Evolutionary conservation across 2,797 vertebrate species (phyloP).

Genomic region (Ctenopoma kingsleyae): DNA sequence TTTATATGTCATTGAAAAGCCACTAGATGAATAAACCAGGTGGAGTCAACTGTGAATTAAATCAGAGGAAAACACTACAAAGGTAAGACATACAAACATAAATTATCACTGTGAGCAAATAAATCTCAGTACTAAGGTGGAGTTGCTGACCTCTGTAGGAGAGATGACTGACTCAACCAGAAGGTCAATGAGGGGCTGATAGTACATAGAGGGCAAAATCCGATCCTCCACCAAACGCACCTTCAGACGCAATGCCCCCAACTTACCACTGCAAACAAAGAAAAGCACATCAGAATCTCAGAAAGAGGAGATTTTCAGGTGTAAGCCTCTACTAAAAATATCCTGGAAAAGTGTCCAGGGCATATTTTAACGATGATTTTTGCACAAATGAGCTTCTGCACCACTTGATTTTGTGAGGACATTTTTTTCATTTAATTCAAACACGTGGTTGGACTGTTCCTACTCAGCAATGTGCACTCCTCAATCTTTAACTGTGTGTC

Average conservation of each 20-base stretch:
- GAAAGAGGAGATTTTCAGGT: conserved; percentile 6
- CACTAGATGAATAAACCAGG: background rate
- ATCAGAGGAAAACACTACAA: background rate
- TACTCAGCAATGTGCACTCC: background rate
- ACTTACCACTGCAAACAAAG: conserved; percentile 82
- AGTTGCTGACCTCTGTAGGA: conserved; percentile 83
- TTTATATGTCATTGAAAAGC: background rate
- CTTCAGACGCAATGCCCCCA: conserved; percentile 91
- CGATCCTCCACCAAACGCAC: conserved; percentile 89
- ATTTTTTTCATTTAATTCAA: background rate
- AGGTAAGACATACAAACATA: background rate
- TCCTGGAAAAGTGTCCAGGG: background rate
- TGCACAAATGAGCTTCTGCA: background rate
- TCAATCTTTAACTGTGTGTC: conserved; percentile 22
- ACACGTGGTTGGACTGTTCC: background rate
- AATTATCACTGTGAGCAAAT: conserved; percentile 19
- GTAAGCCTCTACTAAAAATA: background rate
- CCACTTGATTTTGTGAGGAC: background rate
- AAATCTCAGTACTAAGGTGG: conserved; percentile 17
- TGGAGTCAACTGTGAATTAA: background rate
- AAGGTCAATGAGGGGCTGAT: conserved; percentile 90
- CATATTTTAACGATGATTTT: too few species aligned
- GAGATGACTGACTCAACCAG: conserved; percentile 89
- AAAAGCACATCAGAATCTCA: background rate
- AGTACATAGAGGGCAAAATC: conserved; percentile 87